Evolutionary conservation across 2,797 vertebrate genomes (phyloP).

Genomic region (Hoplostethus mediterraneus): DNA sequence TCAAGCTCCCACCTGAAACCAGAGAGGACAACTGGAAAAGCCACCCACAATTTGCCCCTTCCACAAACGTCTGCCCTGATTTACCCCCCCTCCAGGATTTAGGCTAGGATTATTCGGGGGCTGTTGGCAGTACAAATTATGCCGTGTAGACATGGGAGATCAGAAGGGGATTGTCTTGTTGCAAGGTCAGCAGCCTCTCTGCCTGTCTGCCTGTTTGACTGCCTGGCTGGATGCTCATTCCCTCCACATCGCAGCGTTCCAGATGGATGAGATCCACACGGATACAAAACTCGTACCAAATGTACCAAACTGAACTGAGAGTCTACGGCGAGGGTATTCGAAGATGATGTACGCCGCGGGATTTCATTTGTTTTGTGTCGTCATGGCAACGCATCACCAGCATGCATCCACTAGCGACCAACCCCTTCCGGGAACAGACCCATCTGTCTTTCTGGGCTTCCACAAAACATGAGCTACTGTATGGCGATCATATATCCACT

Average conservation of each 20-base stretch:
- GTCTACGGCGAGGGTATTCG: neutral
- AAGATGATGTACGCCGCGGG: neutral
- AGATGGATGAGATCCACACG: constrained; percentile 41
- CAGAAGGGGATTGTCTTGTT: constrained; percentile 22
- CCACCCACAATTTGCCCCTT: constrained; percentile 23
- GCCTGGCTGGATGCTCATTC: constrained; percentile 37
- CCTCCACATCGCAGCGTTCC: constrained; percentile 45
- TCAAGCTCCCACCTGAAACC: constrained; percentile 22
- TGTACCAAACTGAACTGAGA: neutral
- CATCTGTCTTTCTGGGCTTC: neutral
- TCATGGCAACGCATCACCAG: neutral
- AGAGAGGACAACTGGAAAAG: constrained; percentile 30
- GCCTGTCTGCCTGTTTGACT: neutral
- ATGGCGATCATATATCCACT: too few species aligned
- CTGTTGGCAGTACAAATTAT: constrained; percentile 24
- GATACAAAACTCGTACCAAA: constrained; percentile 1
- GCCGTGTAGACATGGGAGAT: constrained; percentile 17
- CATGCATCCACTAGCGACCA: too few species aligned
- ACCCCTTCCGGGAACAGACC: too few species aligned
- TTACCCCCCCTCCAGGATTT: neutral
- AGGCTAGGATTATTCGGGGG: constrained; percentile 21
- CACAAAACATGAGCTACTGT: neutral
- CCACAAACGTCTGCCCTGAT: constrained; percentile 20
- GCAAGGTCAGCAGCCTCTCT: constrained; percentile 35
- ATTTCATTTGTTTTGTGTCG: neutral